Evolutionary conservation across 2,113 vertebrate genomes (phyloP).

Genomic region (Tetrao urogallus): DNA sequence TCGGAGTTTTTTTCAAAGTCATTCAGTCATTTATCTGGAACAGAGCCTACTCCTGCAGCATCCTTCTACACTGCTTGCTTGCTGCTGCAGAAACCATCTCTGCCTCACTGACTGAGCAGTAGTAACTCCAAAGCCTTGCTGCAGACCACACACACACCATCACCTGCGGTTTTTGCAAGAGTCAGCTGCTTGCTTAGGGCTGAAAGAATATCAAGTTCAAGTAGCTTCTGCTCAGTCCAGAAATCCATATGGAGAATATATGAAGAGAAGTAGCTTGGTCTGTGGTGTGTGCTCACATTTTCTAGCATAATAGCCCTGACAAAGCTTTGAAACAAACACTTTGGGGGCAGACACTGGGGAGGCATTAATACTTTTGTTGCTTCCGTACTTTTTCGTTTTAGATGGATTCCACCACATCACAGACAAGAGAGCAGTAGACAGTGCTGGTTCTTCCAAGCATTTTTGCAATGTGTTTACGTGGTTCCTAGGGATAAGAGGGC

Average conservation of each 20-base stretch:
- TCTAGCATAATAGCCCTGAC: background rate
- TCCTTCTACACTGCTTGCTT: background rate
- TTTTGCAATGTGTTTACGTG: background rate
- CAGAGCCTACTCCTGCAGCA: background rate
- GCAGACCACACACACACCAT: fast-evolving
- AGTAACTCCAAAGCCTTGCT: background rate
- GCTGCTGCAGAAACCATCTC: background rate
- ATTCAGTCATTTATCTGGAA: background rate
- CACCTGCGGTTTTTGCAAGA: background rate
- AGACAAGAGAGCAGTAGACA: background rate
- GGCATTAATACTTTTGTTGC: background rate
- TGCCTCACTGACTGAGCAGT: background rate
- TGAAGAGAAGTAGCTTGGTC: background rate
- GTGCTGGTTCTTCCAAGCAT: background rate
- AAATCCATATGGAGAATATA: background rate
- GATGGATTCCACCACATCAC: background rate
- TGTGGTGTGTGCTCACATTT: background rate
- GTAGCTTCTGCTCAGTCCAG: background rate
- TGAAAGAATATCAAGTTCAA: background rate
- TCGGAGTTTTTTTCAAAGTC: background rate
- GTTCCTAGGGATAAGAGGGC: background rate
- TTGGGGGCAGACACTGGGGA: background rate
- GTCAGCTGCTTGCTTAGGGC: background rate
- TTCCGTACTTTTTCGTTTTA: fast-evolving
- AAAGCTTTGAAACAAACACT: background rate